Conservation (phyloP, 2,113 vertebrate species). For the Aegithalos caudatus region DNA sequence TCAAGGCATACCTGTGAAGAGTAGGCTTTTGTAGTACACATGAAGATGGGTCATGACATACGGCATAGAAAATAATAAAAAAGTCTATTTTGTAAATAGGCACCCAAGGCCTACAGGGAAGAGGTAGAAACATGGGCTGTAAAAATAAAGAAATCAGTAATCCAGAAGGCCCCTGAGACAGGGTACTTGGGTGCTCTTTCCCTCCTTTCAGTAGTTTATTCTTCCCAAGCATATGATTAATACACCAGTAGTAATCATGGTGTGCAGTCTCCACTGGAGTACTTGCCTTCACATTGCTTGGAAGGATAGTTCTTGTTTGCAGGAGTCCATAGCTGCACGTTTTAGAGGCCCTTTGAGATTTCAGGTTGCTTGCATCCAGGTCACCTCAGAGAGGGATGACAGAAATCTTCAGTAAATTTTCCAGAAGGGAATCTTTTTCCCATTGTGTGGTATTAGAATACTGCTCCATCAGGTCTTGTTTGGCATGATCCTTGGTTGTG, state of each 20-base stretch:
- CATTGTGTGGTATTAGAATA: not conserved
- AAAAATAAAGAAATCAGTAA: not conserved
- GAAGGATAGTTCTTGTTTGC: not conserved
- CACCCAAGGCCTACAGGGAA: not conserved
- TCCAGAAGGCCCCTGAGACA: not conserved
- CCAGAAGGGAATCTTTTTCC: not conserved
- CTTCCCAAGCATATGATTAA: not conserved
- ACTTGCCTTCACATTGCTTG: not conserved
- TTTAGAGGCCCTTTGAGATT: not conserved
- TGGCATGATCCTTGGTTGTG: not conserved
- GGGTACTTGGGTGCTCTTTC: not conserved
- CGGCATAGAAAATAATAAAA: not conserved
- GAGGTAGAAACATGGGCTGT: fast-evolving
- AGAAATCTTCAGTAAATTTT: not conserved
- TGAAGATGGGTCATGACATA: not conserved
- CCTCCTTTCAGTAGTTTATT: not conserved
- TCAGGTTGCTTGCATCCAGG: not conserved
- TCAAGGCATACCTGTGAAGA: not conserved
- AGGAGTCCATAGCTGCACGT: fast-evolving
- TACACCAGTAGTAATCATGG: not conserved
- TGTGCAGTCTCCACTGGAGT: not conserved
- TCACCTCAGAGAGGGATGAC: not conserved
- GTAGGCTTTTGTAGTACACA: not conserved
- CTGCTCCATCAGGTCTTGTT: not conserved
- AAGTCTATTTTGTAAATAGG: not conserved